Evolutionary conservation across 2,113 vertebrate genomes (phyloP), one percentile per base, ranked within the genome.

Genomic region (Saccopteryx leptura): DNA sequence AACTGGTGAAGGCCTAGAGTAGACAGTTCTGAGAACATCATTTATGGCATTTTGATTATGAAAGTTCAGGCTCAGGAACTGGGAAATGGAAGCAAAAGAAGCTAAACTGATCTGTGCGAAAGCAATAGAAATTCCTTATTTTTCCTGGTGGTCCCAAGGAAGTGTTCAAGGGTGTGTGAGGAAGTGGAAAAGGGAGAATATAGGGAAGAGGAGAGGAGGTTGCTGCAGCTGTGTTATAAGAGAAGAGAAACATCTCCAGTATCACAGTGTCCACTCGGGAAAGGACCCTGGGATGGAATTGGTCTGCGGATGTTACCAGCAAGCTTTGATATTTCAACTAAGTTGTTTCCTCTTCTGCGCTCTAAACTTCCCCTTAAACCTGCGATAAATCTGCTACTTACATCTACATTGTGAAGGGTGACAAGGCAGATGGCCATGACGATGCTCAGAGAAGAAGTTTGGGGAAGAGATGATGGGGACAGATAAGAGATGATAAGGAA

Each of bases 141-240:
- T 48, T 66, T 60, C 13, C 8, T 19, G 23, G 56, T 28, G 39
- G 2, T 87, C 13, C 52, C 21, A 23, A 65, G 48, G 54, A 93
- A 21, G 15, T 48, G 48, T 65, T 80, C 63, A 28, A 52, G 24
- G 60, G 9, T 28, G 4, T 79, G 3, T 79, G 21, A 80, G 69
- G 23, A 72, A 52, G 2, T 31, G 15, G 58, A 39, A 24, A 39
- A 56, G 6, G 33, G 50, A 61, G n/a, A 74, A 60, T 31, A 82
- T 1, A 54, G 66, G 33, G 31, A 24, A 84, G 13, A 33, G 5
- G 58, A 48, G 50, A 65, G 65, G 69, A 86, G 63, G 3, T 4
- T 2, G 1, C 0, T 3, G 5, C 9, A 54, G 33, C 26, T 54
- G 21, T 7, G 1, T 21, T 31, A 46, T 23, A 5, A 60, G 31